These are phyloP conservation scores for Etheostoma cragini DNA, from an alignment of 2,113 vertebrate species.

Conservation along the genomic window DNA sequence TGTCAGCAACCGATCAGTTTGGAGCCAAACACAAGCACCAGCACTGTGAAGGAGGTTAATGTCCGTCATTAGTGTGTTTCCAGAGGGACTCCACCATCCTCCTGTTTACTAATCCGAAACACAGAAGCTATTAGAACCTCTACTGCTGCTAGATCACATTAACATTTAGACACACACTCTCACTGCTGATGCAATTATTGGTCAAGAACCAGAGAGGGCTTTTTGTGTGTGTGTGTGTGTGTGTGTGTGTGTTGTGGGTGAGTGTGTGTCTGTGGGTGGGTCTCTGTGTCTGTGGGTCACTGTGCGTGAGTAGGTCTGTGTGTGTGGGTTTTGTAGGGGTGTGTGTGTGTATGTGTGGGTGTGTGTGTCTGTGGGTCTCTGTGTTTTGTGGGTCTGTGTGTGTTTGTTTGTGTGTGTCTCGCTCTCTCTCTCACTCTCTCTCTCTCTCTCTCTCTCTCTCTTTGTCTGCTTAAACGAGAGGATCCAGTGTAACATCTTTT, in stretches of 20 bases:
- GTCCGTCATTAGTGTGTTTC: slow-evolving; percentile 37
- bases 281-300: no score
- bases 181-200: slow-evolving; percentile 61
- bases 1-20: neutral
- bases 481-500: slow-evolving; percentile 17
- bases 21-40: neutral
- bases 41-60: slow-evolving; percentile 3
- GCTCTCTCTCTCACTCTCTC: neutral
- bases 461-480: slow-evolving; percentile 13
- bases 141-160: slow-evolving; percentile 50
- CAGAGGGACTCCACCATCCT: slow-evolving; percentile 31
- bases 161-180: slow-evolving; percentile 53
- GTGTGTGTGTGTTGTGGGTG: no score
- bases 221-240: neutral
- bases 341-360: slow-evolving; percentile 4
- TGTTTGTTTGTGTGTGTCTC: neutral
- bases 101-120: slow-evolving; percentile 60
- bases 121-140: slow-evolving; percentile 60
- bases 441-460: no score
- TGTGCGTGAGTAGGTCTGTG: no score
- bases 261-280: neutral
- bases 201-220: slow-evolving; percentile 36
- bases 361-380: neutral
- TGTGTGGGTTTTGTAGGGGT: no score
- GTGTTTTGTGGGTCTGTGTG: no score